phyloP scores from a whole-genome alignment of 2,888 invertebrate genomes.

The Achlya flavicornis region DNA sequence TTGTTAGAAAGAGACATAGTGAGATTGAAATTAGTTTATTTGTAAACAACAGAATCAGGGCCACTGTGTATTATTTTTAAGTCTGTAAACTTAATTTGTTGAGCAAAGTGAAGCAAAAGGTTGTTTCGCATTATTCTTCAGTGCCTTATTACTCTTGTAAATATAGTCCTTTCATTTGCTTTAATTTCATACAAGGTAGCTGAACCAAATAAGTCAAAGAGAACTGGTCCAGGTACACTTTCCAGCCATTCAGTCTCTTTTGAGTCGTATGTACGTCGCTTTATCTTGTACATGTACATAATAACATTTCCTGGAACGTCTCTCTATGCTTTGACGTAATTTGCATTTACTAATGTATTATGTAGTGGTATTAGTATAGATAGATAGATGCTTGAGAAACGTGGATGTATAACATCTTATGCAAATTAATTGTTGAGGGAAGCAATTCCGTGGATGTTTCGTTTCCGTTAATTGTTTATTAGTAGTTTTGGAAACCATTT shows the following conservation, averaged over 20 bases:
- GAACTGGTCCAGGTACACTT: slow-evolving; percentile 11
- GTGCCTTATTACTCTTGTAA: slow-evolving; percentile 13
- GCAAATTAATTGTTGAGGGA: slow-evolving; percentile 12
- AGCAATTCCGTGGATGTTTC: not conserved
- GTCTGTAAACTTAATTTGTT: not conserved
- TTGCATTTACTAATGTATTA: slow-evolving; percentile 55
- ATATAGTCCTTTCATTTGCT: slow-evolving; percentile 33
- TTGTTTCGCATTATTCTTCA: not conserved
- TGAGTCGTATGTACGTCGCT: slow-evolving; percentile 35
- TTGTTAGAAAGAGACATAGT: too few species aligned
- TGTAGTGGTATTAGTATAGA: slow-evolving; percentile 28
- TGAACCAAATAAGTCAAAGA: slow-evolving; percentile 46
- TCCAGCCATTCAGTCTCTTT: slow-evolving; percentile 41
- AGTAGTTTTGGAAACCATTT: not conserved
- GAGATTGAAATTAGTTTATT: too few species aligned
- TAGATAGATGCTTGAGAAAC: slow-evolving; percentile 25
- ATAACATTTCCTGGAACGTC: slow-evolving; percentile 43
- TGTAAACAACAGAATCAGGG: too few species aligned
- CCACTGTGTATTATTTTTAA: not conserved
- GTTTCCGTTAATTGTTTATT: not conserved
- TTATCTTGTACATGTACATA: slow-evolving; percentile 29
- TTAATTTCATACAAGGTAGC: slow-evolving; percentile 36
- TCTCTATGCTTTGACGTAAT: slow-evolving; percentile 54
- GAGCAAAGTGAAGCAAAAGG: not conserved
- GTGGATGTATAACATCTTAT: slow-evolving; percentile 13